Conservation (phyloP, 2,113 vertebrate genomes). For the Etheostoma cragini region DNA sequence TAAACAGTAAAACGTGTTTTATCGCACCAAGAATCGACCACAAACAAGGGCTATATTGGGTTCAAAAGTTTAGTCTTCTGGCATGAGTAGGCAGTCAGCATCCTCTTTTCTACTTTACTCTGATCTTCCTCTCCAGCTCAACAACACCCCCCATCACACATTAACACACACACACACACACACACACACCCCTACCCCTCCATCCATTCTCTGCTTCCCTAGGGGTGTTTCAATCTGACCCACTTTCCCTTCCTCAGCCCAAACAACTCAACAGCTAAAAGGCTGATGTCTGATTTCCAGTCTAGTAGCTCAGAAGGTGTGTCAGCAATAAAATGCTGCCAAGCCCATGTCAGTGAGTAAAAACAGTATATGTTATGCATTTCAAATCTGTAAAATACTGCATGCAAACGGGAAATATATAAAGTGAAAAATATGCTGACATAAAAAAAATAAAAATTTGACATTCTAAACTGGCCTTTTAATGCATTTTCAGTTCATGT, state of each 20-base stretch:
- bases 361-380: background rate
- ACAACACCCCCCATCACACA: slow-evolving; percentile 7
- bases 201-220: slow-evolving; percentile 53
- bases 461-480: background rate
- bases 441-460: background rate
- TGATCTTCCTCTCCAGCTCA: background rate
- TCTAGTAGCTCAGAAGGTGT: slow-evolving; percentile 47
- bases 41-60: background rate
- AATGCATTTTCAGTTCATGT: slow-evolving; percentile 15
- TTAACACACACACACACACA: slow-evolving; percentile 20
- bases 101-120: slow-evolving; percentile 31
- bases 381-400: slow-evolving; percentile 12
- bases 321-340: slow-evolving; percentile 54
- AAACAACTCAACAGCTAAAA: slow-evolving; percentile 68
- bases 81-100: slow-evolving; percentile 47
- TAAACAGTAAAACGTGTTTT: background rate
- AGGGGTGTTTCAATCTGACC: slow-evolving; percentile 67
- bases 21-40: too few species aligned
- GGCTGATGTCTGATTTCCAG: slow-evolving; percentile 67
- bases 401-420: slow-evolving; percentile 3
- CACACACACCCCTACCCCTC: background rate
- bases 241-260: slow-evolving; percentile 67
- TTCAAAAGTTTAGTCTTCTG: slow-evolving; percentile 40
- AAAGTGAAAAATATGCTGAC: background rate
- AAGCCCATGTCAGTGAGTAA: background rate